Evolutionary conservation across 2,888 invertebrate species (phyloP).

Genomic region (Rugalucina vietnamica): DNA sequence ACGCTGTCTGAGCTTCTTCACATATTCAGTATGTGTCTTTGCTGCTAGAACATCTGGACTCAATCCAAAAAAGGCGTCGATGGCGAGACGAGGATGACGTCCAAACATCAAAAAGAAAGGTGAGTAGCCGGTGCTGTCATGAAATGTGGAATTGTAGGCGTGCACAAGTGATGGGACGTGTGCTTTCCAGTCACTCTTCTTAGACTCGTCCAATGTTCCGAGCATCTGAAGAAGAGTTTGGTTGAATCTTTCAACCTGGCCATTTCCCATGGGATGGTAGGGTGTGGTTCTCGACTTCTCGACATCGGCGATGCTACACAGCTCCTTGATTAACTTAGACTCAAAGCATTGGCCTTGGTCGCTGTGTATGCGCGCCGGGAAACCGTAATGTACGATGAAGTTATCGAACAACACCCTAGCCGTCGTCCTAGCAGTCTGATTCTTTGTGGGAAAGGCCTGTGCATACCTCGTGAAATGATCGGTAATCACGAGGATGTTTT

Average conservation of each 20-base stretch:
- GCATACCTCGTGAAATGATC: constrained; percentile 37
- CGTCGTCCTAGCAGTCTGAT: constrained; percentile 30
- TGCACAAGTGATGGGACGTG: constrained; percentile 18
- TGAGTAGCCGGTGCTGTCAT: constrained; percentile 31
- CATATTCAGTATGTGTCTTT: no score
- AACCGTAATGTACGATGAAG: constrained; percentile 2
- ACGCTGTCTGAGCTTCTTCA: neutral
- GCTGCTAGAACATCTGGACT: no score
- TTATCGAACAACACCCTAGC: neutral
- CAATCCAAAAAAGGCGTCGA: no score
- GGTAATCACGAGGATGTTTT: constrained; percentile 17
- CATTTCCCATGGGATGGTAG: constrained; percentile 31
- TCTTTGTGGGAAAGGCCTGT: constrained; percentile 11
- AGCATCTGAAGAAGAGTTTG: constrained; percentile 35
- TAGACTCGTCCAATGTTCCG: constrained; percentile 17
- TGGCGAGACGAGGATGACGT: constrained; percentile 31
- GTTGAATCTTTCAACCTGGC: constrained; percentile 40
- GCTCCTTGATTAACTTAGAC: constrained; percentile 5
- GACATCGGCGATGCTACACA: constrained; percentile 14
- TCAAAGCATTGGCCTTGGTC: constrained; percentile 28
- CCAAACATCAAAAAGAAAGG: constrained; percentile 47
- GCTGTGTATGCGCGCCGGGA: constrained; percentile 9
- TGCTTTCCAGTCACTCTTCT: constrained; percentile 42
- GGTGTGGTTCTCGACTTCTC: constrained; percentile 30
- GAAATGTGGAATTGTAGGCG: constrained; percentile 35